Conservation (phyloP, 2,888 invertebrate genomes). For the Mythimna loreyi region DNA sequence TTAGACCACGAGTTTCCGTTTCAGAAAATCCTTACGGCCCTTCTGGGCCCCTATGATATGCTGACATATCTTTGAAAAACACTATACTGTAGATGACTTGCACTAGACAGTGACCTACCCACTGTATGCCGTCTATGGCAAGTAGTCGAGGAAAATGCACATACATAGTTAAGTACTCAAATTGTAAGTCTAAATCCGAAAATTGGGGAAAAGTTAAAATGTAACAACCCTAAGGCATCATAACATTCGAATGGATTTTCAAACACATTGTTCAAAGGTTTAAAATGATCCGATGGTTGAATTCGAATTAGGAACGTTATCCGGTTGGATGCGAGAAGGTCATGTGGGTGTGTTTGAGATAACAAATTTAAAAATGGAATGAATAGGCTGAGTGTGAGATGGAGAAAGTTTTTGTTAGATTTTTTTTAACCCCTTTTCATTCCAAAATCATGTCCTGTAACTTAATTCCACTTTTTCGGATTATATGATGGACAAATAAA, state of each 20-base stretch:
- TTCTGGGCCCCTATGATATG: too few species aligned
- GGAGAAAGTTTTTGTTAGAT: constrained; percentile 46
- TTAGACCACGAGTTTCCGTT: too few species aligned
- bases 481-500: not conserved
- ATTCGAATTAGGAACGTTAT: constrained; percentile 59
- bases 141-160: too few species aligned
- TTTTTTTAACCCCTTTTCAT: not conserved
- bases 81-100: too few species aligned
- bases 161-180: not conserved
- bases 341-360: constrained; percentile 57
- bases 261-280: constrained; percentile 57
- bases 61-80: too few species aligned
- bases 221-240: constrained; percentile 47
- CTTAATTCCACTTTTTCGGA: too few species aligned
- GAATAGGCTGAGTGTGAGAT: constrained; percentile 22
- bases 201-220: not conserved
- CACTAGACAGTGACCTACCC: too few species aligned
- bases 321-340: constrained; percentile 57
- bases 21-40: too few species aligned
- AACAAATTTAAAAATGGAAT: constrained; percentile 47
- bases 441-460: too few species aligned
- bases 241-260: constrained; percentile 43
- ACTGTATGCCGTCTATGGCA: too few species aligned
- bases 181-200: not conserved
- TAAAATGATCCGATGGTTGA: constrained; percentile 53